Percentiles rank a stretch among this genome's conserved stretches.
phyloP scores from a whole-genome alignment of 2,797 vertebrate species.

The Acridotheres tristis region DNA sequence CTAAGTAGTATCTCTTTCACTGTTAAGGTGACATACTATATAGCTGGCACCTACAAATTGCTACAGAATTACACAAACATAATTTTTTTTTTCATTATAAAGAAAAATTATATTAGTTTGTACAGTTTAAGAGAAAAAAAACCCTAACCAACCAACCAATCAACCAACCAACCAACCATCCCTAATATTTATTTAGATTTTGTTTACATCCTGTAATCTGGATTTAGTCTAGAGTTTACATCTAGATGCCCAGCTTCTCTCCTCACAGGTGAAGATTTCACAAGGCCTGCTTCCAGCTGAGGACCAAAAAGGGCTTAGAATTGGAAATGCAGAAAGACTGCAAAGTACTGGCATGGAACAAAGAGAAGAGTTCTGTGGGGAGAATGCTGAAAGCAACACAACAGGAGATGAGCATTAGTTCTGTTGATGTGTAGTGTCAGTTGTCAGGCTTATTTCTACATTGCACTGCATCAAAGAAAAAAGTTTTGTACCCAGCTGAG shows the following conservation, averaged over 20 bases:
- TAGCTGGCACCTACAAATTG: neutral
- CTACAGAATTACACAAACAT: neutral
- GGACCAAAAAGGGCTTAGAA: neutral
- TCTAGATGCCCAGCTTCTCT: neutral
- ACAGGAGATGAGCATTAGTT: neutral
- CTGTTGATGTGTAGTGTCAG: neutral
- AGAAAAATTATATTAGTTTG: neutral
- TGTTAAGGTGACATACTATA: neutral
- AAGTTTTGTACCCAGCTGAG: neutral
- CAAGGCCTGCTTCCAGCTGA: neutral
- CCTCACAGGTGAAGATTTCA: neutral
- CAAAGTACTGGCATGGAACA: neutral
- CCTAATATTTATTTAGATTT: neutral
- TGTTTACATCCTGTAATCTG: neutral
- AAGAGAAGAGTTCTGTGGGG: neutral
- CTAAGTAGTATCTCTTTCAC: neutral
- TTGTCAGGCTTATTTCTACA: constrained; percentile 4
- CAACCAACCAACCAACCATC: accelerated
- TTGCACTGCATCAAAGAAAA: constrained; percentile 12
- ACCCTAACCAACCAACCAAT: neutral
- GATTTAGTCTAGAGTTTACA: neutral
- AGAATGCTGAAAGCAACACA: neutral
- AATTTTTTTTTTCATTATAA: neutral
- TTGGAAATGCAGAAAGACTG: neutral
- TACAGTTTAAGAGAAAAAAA: neutral